Evolutionary conservation across 2,797 vertebrate species (phyloP), one percentile per base, ranked within the genome.

Genomic region (Capromys pilorides): DNA sequence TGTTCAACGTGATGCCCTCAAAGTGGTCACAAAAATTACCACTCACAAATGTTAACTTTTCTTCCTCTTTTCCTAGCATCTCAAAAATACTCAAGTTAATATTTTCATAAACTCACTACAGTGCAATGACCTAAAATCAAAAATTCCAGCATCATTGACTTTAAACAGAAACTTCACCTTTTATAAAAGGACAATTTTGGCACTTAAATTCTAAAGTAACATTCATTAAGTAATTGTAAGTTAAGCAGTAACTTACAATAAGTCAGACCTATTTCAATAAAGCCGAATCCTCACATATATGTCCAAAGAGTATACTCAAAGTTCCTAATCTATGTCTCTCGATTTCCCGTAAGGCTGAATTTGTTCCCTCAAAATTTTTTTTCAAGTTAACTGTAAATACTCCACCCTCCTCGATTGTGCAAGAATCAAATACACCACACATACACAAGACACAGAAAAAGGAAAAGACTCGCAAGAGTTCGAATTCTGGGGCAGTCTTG

Each of bases 401-500:
- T 98, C 98, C 98, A 98, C 98, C 98, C 98, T 98, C 97, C 95
- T 92, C 61, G 97, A 98, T 98, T 98, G 98, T 97, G 98, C 97
- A 98, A 98, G 96, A 96, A 93, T 67, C 77, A 80, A 96, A 97
- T 86, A 93, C 95, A 91, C 39, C 36, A 88, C 93, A 92, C 51
- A 93, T 21, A 62, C 66, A 92, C n/a, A 89, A 91, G 39, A 91
- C 75, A 94, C 79, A 59, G 86, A 95, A 86, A 94, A 41, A 14
- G 10, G 24, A 28, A 85, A 85, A 75, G 61, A 19, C 85, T 41
- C 51, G 57, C 61, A 3, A 69, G 67, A 85, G 54, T 95, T 73
- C 66, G 51, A 92, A 86, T 71, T 67, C 54, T 79, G 73, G 19
- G 84, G 75, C 86, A 73, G 54, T 88, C 71, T 83, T 45, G 18